phyloP scores from a whole-genome alignment of 2,888 invertebrate species.

The Drosophila borealis region DNA sequence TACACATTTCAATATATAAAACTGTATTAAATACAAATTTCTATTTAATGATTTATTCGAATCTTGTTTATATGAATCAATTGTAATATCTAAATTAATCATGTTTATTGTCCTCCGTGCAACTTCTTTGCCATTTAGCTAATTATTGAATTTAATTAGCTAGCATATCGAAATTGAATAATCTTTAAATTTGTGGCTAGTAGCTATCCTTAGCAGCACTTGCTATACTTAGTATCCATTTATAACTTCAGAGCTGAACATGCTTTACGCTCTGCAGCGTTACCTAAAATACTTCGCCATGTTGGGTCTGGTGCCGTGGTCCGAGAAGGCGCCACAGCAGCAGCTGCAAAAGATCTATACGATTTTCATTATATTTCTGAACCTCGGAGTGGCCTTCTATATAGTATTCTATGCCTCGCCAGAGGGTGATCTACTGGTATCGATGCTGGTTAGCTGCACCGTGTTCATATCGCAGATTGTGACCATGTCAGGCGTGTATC shows the following conservation, averaged over 20 bases:
- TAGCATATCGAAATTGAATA: slow-evolving; percentile 12
- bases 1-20: too few species aligned
- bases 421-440: slow-evolving; percentile 50
- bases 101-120: not conserved
- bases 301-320: slow-evolving; percentile 73
- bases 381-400: slow-evolving; percentile 47
- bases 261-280: slow-evolving; percentile 64
- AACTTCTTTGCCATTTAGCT: slow-evolving; percentile 19
- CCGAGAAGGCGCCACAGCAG: slow-evolving; percentile 29
- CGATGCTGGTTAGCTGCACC: slow-evolving; percentile 64
- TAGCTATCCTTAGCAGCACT: not conserved
- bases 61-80: not conserved
- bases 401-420: slow-evolving; percentile 30
- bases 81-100: not conserved
- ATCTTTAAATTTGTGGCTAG: not conserved
- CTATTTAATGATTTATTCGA: not conserved
- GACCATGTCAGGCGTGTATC: slow-evolving; percentile 43
- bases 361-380: slow-evolving; percentile 40
- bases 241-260: slow-evolving; percentile 17
- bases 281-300: slow-evolving; percentile 69
- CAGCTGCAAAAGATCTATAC: slow-evolving; percentile 66
- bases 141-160: slow-evolving; percentile 43
- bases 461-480: slow-evolving; percentile 62
- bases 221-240: slow-evolving; percentile 2
- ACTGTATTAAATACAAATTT: too few species aligned